Conservation (phyloP, 2,113 vertebrate genomes). For the Diglossa brunneiventris region DNA sequence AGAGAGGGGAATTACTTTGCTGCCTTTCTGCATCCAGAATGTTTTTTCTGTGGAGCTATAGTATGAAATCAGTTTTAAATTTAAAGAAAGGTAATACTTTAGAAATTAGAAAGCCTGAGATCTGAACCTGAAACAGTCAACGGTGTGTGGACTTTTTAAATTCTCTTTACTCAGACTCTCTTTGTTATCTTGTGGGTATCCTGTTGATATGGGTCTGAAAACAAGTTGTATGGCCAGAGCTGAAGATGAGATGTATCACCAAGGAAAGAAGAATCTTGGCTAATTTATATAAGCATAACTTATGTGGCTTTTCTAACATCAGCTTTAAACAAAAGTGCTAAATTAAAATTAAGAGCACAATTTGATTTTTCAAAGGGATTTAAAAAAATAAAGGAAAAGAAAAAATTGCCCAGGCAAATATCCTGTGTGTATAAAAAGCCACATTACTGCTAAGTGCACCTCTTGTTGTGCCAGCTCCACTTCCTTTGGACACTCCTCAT, state of each 20-base stretch:
- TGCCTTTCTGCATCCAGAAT: not conserved
- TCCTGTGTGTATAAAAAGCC: not conserved
- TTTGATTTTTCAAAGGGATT: not conserved
- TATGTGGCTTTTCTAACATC: constrained; percentile 29
- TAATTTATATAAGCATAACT: not conserved
- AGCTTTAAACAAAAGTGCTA: not conserved
- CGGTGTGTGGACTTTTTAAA: not conserved
- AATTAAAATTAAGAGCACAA: constrained; percentile 10
- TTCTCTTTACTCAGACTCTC: not conserved
- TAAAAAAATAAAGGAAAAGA: not conserved
- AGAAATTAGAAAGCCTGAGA: not conserved
- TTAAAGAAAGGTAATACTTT: not conserved
- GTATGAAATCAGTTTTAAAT: not conserved
- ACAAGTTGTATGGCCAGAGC: not conserved
- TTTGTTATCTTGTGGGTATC: not conserved
- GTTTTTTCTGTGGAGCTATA: not conserved
- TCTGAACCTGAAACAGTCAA: not conserved
- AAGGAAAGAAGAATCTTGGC: not conserved
- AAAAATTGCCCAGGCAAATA: not conserved
- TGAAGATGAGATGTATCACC: not conserved
- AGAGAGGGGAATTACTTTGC: not conserved
- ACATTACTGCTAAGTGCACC: not conserved
- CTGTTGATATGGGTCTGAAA: not conserved
- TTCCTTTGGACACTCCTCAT: not conserved
- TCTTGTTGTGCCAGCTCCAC: not conserved